A percentile compares a stretch with the other conserved stretches of the same genome.
phyloP scores from a whole-genome alignment of 1,140 invertebrate genomes.

The Orchestia grillus region DNA sequence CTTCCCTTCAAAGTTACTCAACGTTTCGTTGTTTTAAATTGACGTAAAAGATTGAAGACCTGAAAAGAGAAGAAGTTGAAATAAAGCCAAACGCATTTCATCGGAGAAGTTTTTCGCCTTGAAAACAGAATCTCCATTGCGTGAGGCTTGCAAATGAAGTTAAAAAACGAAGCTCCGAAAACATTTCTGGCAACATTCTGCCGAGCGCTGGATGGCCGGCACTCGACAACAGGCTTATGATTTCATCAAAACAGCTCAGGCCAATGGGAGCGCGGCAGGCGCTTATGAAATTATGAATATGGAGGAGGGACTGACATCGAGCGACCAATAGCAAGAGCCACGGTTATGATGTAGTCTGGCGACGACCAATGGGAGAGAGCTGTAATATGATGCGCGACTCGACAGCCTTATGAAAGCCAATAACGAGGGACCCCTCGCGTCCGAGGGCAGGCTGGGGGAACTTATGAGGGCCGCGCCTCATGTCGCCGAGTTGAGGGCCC shows the following conservation, averaged over 20 bases:
- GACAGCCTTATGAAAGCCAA: constrained; percentile 45
- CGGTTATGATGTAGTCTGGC: constrained; percentile 34
- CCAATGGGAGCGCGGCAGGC: constrained; percentile 23
- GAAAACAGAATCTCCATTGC: not conserved
- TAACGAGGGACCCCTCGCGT: constrained; percentile 11
- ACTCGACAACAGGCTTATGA: not conserved
- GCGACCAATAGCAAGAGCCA: not conserved
- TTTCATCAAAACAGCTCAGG: not conserved
- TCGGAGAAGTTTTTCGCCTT: not conserved
- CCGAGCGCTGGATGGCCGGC: not conserved
- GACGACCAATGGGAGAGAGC: not conserved
- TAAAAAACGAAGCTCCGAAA: not conserved
- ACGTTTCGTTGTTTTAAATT: too few species aligned
- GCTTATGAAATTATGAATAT: constrained; percentile 56
- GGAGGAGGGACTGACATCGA: not conserved
- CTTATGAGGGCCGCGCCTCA: not conserved
- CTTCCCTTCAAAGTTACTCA: too few species aligned
- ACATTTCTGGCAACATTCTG: not conserved
- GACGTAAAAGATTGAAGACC: too few species aligned
- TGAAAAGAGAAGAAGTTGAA: too few species aligned
- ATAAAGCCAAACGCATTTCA: too few species aligned
- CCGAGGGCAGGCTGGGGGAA: not conserved
- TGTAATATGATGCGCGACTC: constrained; percentile 15
- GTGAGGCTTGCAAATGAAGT: not conserved
- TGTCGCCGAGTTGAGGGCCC: constrained; percentile 7